Percentiles rank a stretch among this genome's conserved stretches.
These are phyloP conservation scores for Rhaphigaster nebulosa DNA, from an alignment of 2,888 invertebrate genomes.

Conservation along the genomic window DNA sequence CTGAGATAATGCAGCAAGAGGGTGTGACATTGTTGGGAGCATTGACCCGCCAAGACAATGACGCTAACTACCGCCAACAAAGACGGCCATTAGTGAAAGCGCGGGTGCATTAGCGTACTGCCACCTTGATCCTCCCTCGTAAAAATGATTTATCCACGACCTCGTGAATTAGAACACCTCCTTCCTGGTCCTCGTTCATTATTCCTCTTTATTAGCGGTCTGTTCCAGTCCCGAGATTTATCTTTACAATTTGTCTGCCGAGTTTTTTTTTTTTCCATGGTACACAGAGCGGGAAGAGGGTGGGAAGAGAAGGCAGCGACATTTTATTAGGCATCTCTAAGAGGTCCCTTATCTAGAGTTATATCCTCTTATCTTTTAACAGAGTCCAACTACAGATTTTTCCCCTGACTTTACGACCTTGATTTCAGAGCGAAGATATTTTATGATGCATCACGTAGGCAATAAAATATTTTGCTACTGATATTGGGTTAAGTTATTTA, in stretches of 20 bases:
- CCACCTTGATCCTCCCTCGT: constrained; percentile 28
- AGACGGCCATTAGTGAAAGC: constrained; percentile 39
- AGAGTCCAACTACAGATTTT: constrained; percentile 34
- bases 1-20: not conserved
- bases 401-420: not conserved
- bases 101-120: constrained; percentile 8
- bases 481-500: not conserved
- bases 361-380: constrained; percentile 46
- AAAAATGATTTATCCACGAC: constrained; percentile 43
- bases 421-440: not conserved
- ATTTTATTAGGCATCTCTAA: constrained; percentile 33
- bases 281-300: not conserved
- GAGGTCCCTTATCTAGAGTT: constrained; percentile 31
- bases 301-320: not conserved
- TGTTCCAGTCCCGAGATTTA: not conserved
- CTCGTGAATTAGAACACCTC: constrained; percentile 39
- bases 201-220: constrained; percentile 47
- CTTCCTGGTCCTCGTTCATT: constrained; percentile 16
- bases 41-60: constrained; percentile 5
- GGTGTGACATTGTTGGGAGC: not conserved
- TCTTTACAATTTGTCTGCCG: constrained; percentile 23
- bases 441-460: not conserved
- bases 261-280: not conserved
- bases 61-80: constrained; percentile 27
- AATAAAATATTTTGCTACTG: not conserved